Percentiles rank a stretch among this genome's conserved stretches.
phyloP scores from a whole-genome alignment of 2,888 invertebrate genomes.

The Archaeoteleia sp. region DNA sequence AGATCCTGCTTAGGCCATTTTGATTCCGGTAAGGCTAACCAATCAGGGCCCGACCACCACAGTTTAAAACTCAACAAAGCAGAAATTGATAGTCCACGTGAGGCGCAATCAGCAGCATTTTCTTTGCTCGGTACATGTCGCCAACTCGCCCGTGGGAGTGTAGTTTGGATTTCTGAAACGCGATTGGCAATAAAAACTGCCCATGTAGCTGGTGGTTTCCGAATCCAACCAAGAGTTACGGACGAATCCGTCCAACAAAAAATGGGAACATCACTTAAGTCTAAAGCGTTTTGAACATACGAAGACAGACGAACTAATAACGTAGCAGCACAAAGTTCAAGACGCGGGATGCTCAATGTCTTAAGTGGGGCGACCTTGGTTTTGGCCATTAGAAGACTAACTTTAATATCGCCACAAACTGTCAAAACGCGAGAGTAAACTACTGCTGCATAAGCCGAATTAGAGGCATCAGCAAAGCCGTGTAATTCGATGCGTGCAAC shows the following conservation, averaged over 20 bases:
- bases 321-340: constrained; percentile 46
- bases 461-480: constrained; percentile 55
- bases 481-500: constrained; percentile 11
- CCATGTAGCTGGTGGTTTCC: constrained; percentile 46
- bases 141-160: constrained; percentile 55
- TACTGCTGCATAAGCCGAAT: constrained; percentile 49
- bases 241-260: constrained; percentile 56
- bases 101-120: too few relatives aligned
- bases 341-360: constrained; percentile 35
- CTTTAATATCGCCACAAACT: neutral
- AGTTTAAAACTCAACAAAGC: neutral
- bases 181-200: constrained; percentile 59
- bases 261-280: too few relatives aligned
- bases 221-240: constrained; percentile 54
- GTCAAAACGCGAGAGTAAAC: constrained; percentile 34
- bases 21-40: too few relatives aligned
- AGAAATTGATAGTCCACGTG: too few relatives aligned
- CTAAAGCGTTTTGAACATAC: neutral
- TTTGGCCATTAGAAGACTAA: constrained; percentile 8
- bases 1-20: too few relatives aligned
- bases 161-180: constrained; percentile 60
- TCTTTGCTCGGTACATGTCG: constrained; percentile 52
- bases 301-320: constrained; percentile 27
- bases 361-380: constrained; percentile 39
- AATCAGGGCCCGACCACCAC: too few relatives aligned